These are phyloP conservation scores for Nannospalax galili DNA, from an alignment of 2,113 vertebrate genomes.

Conservation along the genomic window DNA sequence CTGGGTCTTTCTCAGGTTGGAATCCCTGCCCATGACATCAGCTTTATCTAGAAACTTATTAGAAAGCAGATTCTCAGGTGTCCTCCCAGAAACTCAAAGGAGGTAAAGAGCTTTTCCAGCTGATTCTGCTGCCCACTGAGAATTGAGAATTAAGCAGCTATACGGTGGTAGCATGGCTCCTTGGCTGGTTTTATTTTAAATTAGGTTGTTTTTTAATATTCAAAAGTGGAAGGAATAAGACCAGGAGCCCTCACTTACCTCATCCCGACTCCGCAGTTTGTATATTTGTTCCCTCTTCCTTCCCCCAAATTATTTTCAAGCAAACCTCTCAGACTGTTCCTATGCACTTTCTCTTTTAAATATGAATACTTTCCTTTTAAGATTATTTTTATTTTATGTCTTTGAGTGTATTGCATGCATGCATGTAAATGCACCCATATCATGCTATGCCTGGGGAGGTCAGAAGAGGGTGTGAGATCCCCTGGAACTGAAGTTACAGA, in stretches of 20 bases:
- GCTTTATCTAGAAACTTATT: not conserved
- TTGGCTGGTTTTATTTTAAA: not conserved
- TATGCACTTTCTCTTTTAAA: not conserved
- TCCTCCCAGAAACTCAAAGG: not conserved
- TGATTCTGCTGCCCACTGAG: not conserved
- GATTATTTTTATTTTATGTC: no score
- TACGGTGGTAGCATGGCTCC: not conserved
- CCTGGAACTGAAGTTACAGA: no score
- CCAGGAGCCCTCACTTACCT: not conserved
- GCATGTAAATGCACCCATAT: no score
- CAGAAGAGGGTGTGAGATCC: no score
- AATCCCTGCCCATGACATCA: rapidly evolving
- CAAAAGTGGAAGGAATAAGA: not conserved
- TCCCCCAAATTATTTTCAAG: slow-evolving; percentile 5
- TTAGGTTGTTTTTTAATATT: not conserved
- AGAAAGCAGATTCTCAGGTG: not conserved
- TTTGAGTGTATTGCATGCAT: no score
- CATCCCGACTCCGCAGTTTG: not conserved
- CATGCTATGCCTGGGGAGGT: no score
- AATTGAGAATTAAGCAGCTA: not conserved
- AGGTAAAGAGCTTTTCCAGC: not conserved
- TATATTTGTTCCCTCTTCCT: not conserved
- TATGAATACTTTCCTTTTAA: not conserved
- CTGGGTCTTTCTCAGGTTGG: not conserved
- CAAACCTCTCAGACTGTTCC: not conserved